Evolutionary conservation across 2,888 invertebrate species (phyloP).

Genomic region (Eustalomyia histrio): DNA sequence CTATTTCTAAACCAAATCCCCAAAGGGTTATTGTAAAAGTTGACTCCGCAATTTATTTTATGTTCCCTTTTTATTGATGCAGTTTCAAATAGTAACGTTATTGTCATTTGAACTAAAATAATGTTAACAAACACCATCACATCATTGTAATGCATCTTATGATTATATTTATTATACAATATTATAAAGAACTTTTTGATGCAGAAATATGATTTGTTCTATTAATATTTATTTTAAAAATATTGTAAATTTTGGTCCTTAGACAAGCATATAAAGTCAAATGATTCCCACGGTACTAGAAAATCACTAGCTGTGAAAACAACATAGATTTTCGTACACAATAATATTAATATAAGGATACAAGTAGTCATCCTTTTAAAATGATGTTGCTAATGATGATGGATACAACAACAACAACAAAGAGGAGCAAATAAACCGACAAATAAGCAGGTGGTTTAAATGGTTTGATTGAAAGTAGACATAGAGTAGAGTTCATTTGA

Average conservation of each 20-base stretch:
- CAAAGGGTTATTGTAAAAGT: too few relatives aligned
- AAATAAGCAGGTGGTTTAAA: constrained; percentile 55
- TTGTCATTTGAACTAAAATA: too few relatives aligned
- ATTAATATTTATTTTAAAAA: too few relatives aligned
- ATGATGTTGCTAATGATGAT: constrained; percentile 16
- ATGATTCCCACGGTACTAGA: constrained; percentile 57
- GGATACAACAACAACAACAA: neutral
- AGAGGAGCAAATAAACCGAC: constrained; percentile 43
- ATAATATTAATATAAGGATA: constrained; percentile 35
- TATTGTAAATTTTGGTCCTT: constrained; percentile 15
- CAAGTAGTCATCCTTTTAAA: neutral
- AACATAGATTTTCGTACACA: constrained; percentile 17
- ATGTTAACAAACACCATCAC: too few relatives aligned
- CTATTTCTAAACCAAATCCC: too few relatives aligned
- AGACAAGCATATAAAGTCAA: constrained; percentile 50
- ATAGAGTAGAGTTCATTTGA: constrained; percentile 56
- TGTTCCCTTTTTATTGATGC: too few relatives aligned
- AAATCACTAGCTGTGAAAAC: constrained; percentile 40
- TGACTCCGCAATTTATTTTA: too few relatives aligned
- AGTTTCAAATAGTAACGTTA: too few relatives aligned
- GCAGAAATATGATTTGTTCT: too few relatives aligned
- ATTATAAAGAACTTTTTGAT: too few relatives aligned
- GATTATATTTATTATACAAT: too few relatives aligned
- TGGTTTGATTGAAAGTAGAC: constrained; percentile 22
- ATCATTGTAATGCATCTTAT: too few relatives aligned